Evolutionary conservation across 2,113 vertebrate species (phyloP).

Genomic region (Ovis canadensis): DNA sequence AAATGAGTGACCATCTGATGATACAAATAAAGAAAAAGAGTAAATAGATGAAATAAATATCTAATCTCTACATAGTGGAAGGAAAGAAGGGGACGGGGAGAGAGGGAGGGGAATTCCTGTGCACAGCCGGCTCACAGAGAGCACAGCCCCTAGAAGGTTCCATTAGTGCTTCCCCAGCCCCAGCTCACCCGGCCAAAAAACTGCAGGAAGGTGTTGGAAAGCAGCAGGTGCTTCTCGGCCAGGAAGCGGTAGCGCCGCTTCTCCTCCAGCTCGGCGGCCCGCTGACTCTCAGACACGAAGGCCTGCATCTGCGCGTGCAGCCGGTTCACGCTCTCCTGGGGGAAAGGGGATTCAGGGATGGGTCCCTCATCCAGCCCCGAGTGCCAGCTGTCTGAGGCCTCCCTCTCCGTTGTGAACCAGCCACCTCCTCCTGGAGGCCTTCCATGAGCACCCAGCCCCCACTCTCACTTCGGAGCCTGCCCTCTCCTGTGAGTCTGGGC

Average conservation of each 20-base stretch:
- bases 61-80: background rate
- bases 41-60: background rate
- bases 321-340: slow-evolving; percentile 80
- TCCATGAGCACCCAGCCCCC: background rate
- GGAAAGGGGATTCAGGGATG: background rate
- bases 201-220: slow-evolving; percentile 81
- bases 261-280: slow-evolving; percentile 89
- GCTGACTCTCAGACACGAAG: slow-evolving; percentile 88
- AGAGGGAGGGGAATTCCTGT: background rate
- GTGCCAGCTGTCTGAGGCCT: background rate
- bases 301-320: slow-evolving; percentile 85
- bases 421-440: background rate
- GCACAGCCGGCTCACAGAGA: background rate
- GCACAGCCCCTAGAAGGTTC: background rate
- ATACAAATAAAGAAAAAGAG: background rate
- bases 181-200: slow-evolving; percentile 81
- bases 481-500: background rate
- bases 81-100: background rate
- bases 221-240: slow-evolving; percentile 91
- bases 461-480: background rate
- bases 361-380: accelerated
- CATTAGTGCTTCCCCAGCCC: accelerated
- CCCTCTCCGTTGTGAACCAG: background rate
- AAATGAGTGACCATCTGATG: too few relatives aligned
- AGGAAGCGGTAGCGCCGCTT: slow-evolving; percentile 95